Conservation (phyloP, 2,113 vertebrate species). For the Nyctibius bracteatus region DNA sequence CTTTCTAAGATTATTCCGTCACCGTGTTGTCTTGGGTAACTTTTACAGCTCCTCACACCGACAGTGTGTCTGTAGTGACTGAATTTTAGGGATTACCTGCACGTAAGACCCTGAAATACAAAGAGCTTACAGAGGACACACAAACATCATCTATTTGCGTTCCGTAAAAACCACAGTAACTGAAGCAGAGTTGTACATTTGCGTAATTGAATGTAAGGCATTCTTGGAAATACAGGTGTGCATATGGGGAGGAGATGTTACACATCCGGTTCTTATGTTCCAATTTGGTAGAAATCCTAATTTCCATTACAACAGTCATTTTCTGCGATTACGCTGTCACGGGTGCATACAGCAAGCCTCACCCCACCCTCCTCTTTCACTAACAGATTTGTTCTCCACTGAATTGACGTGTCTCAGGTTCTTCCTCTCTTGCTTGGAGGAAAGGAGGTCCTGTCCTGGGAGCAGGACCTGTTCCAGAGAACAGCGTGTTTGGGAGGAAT, state of each 20-base stretch:
- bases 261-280: background rate
- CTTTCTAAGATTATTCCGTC: background rate
- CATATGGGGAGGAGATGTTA: background rate
- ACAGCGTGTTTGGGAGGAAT: accelerated
- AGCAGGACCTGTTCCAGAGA: background rate
- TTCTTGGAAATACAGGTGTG: background rate
- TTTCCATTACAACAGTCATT: background rate
- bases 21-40: background rate
- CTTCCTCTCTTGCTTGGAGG: background rate
- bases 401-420: background rate
- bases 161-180: background rate
- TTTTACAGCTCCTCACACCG: background rate
- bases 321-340: background rate
- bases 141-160: background rate
- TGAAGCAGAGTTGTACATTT: background rate
- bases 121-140: background rate
- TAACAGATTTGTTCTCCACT: background rate
- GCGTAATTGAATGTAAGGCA: background rate
- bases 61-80: background rate
- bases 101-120: background rate
- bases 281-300: background rate
- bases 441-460: background rate
- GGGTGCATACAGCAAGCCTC: background rate
- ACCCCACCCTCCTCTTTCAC: background rate
- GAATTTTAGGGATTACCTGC: background rate